These are phyloP conservation scores for Thermophis baileyi DNA, from an alignment of 2,113 vertebrate genomes.

Conservation along the genomic window DNA sequence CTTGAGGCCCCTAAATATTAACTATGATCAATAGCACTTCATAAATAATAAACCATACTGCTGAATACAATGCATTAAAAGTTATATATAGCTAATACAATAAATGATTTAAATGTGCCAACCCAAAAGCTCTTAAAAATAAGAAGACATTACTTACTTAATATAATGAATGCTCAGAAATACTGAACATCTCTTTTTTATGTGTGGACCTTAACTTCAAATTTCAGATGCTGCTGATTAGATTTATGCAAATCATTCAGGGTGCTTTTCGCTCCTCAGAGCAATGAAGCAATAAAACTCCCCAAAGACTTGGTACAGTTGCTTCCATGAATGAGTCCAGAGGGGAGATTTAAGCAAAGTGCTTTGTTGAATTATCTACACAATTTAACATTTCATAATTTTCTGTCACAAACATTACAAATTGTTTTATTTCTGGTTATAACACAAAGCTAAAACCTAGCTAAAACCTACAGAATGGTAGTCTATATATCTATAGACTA, in stretches of 20 bases:
- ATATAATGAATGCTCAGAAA: background rate
- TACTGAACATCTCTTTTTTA: background rate
- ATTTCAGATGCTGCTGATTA: background rate
- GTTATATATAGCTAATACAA: background rate
- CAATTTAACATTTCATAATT: background rate
- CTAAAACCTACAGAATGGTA: background rate
- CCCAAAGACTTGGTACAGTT: background rate
- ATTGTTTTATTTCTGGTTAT: background rate
- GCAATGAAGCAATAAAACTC: background rate
- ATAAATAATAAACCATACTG: background rate
- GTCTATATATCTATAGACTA: too few species aligned
- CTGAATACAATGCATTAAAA: background rate
- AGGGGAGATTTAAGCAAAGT: background rate
- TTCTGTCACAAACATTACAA: background rate
- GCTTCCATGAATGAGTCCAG: background rate
- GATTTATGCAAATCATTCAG: background rate
- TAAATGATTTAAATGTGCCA: background rate
- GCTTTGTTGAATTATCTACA: background rate
- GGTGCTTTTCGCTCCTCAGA: background rate
- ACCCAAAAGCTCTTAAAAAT: background rate
- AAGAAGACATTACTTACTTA: background rate
- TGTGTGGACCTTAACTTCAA: background rate
- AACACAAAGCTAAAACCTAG: background rate
- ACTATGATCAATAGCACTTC: background rate
- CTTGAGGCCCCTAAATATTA: background rate